A percentile compares a stretch with the other conserved stretches of the same genome.
phyloP scores from a whole-genome alignment of 1,140 invertebrate species.

The Drosophila rhopaloa region DNA sequence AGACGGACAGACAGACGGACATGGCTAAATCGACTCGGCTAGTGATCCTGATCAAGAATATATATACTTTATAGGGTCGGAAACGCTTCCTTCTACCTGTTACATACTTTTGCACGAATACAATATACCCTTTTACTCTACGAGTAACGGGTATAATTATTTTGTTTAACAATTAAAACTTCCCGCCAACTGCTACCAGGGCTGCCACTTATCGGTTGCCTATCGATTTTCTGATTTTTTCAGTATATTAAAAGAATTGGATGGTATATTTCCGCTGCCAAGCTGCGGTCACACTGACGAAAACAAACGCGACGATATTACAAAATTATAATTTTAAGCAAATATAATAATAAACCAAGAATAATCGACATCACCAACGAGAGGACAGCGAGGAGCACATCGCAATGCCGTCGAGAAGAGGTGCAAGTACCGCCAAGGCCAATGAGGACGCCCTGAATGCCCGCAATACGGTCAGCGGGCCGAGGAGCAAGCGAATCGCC shows the following conservation, averaged over 20 bases:
- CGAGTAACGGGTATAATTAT: too few species aligned
- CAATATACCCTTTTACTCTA: too few species aligned
- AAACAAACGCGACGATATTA: conserved; percentile 5
- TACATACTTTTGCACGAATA: too few species aligned
- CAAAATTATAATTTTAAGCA: neutral
- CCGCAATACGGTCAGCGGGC: neutral
- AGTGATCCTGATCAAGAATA: too few species aligned
- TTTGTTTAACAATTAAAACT: too few species aligned
- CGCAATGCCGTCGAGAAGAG: neutral
- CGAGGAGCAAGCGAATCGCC: conserved; percentile 1
- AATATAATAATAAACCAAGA: neutral
- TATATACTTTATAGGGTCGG: too few species aligned
- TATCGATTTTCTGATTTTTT: neutral
- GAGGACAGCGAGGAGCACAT: neutral
- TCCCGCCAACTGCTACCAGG: neutral
- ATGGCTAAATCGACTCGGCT: too few species aligned
- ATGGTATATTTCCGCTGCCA: too few species aligned
- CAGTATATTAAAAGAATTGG: too few species aligned
- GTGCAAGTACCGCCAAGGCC: neutral
- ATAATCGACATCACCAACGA: neutral
- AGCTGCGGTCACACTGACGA: too few species aligned
- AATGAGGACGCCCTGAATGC: neutral
- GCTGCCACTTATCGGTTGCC: neutral
- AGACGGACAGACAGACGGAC: too few species aligned
- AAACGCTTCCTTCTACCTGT: too few species aligned